Conservation (phyloP, 2,888 invertebrate genomes). For the Drosophila acutilabella region DNA sequence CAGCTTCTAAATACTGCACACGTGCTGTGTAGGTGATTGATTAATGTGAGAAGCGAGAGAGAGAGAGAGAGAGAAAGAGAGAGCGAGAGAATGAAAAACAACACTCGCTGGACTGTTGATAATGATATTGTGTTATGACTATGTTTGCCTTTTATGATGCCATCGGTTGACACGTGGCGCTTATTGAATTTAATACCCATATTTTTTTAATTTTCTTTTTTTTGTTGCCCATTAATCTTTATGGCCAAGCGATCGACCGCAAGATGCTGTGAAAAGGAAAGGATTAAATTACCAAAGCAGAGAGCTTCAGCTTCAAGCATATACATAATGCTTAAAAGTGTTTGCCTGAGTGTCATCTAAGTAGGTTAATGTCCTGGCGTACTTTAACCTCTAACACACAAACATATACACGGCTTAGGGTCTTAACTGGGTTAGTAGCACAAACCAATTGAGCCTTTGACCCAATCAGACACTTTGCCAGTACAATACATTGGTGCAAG, state of each 20-base stretch:
- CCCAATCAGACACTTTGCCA: slow-evolving; percentile 42
- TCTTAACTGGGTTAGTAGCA: slow-evolving; percentile 71
- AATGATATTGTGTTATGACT: slow-evolving; percentile 36
- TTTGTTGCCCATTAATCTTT: slow-evolving; percentile 44
- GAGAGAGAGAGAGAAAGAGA: not conserved
- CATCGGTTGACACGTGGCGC: slow-evolving; percentile 61
- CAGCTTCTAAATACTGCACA: slow-evolving; percentile 17
- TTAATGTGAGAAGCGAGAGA: slow-evolving; percentile 9
- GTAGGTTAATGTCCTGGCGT: slow-evolving; percentile 76
- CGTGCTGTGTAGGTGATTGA: slow-evolving; percentile 42
- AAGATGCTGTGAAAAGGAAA: slow-evolving; percentile 64
- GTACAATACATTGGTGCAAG: slow-evolving; percentile 21
- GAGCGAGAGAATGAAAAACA: slow-evolving; percentile 14
- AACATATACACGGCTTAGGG: slow-evolving; percentile 9
- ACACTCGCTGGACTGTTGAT: slow-evolving; percentile 40
- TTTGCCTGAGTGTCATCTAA: slow-evolving; percentile 36
- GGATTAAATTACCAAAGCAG: slow-evolving; percentile 65
- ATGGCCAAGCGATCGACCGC: slow-evolving; percentile 51
- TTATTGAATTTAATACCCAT: slow-evolving; percentile 66
- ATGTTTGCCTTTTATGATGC: slow-evolving; percentile 38
- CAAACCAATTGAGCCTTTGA: slow-evolving; percentile 58
- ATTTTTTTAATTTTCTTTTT: not conserved
- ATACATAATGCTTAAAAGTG: slow-evolving; percentile 37
- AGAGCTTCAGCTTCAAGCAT: slow-evolving; percentile 33
- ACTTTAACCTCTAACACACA: slow-evolving; percentile 65